Percentiles rank a stretch among this genome's conserved stretches.
These are phyloP conservation scores for Enteromius argenteus DNA, from an alignment of 2,797 vertebrate species.

Conservation along the genomic window DNA sequence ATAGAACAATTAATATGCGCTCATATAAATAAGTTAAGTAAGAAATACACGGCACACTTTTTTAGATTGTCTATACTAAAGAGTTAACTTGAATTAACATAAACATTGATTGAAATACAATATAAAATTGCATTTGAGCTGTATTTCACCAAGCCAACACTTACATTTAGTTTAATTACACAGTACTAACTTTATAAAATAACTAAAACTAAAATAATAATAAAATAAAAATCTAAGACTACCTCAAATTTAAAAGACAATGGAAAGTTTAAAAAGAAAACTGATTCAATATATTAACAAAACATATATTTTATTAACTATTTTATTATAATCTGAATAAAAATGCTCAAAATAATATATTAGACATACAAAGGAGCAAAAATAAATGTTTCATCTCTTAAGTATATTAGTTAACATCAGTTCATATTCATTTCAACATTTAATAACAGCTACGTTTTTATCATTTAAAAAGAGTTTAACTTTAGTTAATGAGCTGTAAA, in stretches of 20 bases:
- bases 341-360: background rate
- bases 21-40: background rate
- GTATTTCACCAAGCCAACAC: no score
- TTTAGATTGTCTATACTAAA: background rate
- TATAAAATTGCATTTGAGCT: background rate
- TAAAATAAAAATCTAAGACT: no score
- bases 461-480: no score
- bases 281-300: background rate
- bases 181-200: no score
- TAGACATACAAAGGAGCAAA: background rate
- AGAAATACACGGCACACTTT: background rate
- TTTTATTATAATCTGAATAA: background rate
- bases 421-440: no score
- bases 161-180: no score
- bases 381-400: background rate
- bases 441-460: no score
- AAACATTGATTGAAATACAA: no score
- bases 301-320: background rate
- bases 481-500: no score
- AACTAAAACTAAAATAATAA: no score
- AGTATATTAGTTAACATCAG: background rate
- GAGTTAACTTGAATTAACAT: background rate
- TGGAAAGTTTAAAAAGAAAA: background rate
- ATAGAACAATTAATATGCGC: background rate
- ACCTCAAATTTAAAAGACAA: background rate